Percentiles rank a stretch among this genome's conserved stretches.
Evolutionary conservation across 2,888 invertebrate species (phyloP).

Genomic region (Orthosia incerta): DNA sequence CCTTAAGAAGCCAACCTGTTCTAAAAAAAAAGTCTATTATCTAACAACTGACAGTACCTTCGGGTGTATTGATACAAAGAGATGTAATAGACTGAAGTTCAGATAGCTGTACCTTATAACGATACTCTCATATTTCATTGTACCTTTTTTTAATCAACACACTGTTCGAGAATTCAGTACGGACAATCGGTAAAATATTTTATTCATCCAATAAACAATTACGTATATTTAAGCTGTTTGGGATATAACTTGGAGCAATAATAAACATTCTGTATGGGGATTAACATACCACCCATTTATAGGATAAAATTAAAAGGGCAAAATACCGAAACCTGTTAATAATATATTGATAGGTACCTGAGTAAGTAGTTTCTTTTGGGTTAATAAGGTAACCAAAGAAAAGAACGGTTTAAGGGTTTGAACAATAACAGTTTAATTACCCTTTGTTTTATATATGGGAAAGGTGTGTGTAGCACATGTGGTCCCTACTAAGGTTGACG

Average conservation of each 20-base stretch:
- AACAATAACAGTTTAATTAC: no score
- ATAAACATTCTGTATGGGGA: conserved; percentile 38
- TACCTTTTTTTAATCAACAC: conserved; percentile 58
- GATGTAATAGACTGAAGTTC: conserved; percentile 11
- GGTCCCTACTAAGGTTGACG: no score
- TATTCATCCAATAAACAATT: conserved; percentile 51
- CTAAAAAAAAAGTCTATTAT: no score
- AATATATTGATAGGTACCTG: neutral
- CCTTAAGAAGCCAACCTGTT: neutral
- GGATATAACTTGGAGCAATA: conserved; percentile 39
- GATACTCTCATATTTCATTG: conserved; percentile 28
- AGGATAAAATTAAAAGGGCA: conserved; percentile 18
- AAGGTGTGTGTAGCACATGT: no score
- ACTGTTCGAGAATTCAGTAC: conserved; percentile 26
- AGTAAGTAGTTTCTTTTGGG: neutral
- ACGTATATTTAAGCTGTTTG: conserved; percentile 47
- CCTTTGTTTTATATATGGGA: no score
- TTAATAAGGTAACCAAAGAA: no score
- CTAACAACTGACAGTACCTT: neutral
- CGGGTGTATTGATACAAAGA: neutral
- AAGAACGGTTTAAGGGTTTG: no score
- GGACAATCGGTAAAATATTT: conserved; percentile 44
- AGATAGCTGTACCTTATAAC: neutral
- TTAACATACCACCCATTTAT: conserved; percentile 41
- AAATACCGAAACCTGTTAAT: neutral